phyloP scores from a whole-genome alignment of 2,797 vertebrate species.

The Serranus cabrilla region DNA sequence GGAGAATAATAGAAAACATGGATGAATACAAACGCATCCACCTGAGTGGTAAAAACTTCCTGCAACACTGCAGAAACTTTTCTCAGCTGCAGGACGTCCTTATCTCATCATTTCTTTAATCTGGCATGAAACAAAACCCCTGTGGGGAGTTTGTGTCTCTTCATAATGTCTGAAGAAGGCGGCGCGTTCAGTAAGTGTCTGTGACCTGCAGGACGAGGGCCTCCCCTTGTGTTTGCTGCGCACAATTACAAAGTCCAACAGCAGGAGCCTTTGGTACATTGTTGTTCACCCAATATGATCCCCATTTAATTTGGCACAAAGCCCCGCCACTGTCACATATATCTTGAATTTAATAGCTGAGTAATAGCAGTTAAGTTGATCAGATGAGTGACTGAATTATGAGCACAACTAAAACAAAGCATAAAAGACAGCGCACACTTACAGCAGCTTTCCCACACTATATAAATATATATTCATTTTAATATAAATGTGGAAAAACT shows the following conservation, averaged over 20 bases:
- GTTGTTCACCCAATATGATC: background rate
- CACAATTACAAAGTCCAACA: slow-evolving; percentile 39
- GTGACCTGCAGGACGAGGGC: slow-evolving; percentile 67
- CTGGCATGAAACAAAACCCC: background rate
- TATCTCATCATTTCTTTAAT: background rate
- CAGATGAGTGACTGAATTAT: background rate
- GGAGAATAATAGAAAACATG: background rate
- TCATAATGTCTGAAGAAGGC: background rate
- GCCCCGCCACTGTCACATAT: background rate
- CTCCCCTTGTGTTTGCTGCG: slow-evolving; percentile 72
- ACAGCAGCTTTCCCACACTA: too few relatives aligned
- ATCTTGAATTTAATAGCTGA: background rate
- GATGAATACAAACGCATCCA: background rate
- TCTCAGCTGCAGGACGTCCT: background rate
- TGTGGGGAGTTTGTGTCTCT: background rate
- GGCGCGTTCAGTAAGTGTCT: slow-evolving; percentile 5
- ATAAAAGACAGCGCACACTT: background rate
- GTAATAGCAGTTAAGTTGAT: background rate
- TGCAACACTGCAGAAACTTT: background rate
- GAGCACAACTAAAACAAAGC: background rate
- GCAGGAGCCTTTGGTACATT: background rate
- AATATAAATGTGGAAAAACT: background rate
- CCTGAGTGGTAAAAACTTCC: slow-evolving; percentile 1
- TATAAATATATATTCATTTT: background rate
- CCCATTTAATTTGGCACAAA: background rate